Evolutionary conservation across 2,888 invertebrate species (phyloP).

Genomic region (Pasiphila rectangulata): DNA sequence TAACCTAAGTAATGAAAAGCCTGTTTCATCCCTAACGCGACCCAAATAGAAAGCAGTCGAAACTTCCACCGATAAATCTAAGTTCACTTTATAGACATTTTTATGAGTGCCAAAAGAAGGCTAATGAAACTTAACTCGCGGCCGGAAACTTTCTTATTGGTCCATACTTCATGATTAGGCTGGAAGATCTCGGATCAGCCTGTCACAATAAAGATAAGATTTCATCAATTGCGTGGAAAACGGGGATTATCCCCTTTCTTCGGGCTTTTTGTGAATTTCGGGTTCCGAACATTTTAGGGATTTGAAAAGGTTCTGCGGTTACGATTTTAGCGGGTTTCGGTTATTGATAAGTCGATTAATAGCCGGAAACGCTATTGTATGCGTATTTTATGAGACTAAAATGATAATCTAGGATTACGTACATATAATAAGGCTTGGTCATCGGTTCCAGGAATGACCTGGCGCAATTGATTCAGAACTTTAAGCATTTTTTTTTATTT

Average conservation of each 20-base stretch:
- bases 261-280: slow-evolving; percentile 14
- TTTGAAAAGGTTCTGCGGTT: slow-evolving; percentile 7
- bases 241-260: slow-evolving; percentile 25
- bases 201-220: slow-evolving; percentile 54
- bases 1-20: no score
- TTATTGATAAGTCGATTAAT: background rate
- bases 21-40: slow-evolving; percentile 9
- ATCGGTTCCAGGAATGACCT: background rate
- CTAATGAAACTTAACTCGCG: slow-evolving; percentile 49
- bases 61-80: slow-evolving; percentile 41
- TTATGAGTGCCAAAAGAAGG: slow-evolving; percentile 42
- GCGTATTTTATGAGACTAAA: background rate
- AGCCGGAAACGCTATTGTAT: slow-evolving; percentile 1
- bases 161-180: slow-evolving; percentile 53
- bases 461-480: no score
- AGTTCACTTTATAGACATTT: slow-evolving; percentile 51
- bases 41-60: slow-evolving; percentile 32
- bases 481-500: no score
- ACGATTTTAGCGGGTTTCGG: background rate
- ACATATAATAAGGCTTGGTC: background rate
- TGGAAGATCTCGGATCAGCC: slow-evolving; percentile 34
- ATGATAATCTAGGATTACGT: background rate
- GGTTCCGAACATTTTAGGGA: slow-evolving; percentile 14
- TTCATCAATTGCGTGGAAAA: slow-evolving; percentile 46
- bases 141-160: slow-evolving; percentile 47